Conservation (phyloP, 1,140 invertebrate genomes). For the Cydia splendana region DNA sequence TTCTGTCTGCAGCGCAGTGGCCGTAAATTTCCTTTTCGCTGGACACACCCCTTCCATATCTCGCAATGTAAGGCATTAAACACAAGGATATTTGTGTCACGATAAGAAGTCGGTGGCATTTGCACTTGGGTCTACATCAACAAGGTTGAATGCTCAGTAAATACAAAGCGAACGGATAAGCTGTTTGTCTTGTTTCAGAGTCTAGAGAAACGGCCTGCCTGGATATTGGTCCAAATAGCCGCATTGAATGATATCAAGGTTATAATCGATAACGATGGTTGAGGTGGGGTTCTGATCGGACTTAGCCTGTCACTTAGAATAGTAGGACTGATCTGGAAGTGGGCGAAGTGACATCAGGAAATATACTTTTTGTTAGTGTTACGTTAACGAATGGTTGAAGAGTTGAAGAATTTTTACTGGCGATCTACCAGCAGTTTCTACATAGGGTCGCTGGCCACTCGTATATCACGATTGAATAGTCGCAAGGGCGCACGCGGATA, state of each 20-base stretch:
- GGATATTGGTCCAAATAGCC: not conserved
- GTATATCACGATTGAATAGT: constrained; percentile 84
- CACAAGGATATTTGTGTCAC: not conserved
- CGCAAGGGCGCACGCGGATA: constrained; percentile 89
- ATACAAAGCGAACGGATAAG: not conserved
- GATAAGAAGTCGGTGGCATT: not conserved
- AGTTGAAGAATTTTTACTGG: too few species aligned
- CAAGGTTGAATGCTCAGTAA: not conserved
- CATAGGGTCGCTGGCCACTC: constrained; percentile 88
- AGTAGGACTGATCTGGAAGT: too few species aligned
- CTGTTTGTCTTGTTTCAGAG: not conserved
- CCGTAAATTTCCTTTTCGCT: not conserved
- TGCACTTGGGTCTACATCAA: not conserved
- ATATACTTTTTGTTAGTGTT: too few species aligned
- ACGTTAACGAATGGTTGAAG: too few species aligned
- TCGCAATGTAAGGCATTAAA: not conserved
- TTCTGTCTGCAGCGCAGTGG: not conserved
- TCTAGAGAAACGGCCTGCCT: not conserved
- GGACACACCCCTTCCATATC: not conserved
- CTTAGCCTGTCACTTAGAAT: too few species aligned
- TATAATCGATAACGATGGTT: not conserved
- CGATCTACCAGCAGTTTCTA: constrained; percentile 57
- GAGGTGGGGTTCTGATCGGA: not conserved
- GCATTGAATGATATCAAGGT: not conserved
- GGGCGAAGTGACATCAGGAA: too few species aligned